Conservation (phyloP, 2,888 invertebrate species). For the Habrosyne pyritoides region DNA sequence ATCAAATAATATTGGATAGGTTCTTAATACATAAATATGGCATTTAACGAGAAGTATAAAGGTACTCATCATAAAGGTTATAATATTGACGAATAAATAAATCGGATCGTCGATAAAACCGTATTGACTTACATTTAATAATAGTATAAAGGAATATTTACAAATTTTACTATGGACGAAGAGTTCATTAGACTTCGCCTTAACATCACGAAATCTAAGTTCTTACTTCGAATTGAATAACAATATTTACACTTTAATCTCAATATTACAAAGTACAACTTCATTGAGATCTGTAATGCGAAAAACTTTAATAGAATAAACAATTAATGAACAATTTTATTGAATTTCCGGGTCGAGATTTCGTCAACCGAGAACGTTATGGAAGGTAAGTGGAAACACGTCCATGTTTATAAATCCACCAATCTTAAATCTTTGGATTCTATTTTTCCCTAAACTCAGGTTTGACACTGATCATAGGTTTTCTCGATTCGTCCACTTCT, state of each 20-base stretch:
- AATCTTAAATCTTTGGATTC: constrained; percentile 54
- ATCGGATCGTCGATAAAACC: constrained; percentile 75
- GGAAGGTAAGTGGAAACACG: constrained; percentile 7
- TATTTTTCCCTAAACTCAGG: constrained; percentile 81
- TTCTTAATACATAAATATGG: constrained; percentile 82
- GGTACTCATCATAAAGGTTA: constrained; percentile 78
- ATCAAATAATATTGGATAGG: constrained; percentile 59
- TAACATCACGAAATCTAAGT: constrained; percentile 61
- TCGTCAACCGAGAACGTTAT: constrained; percentile 1
- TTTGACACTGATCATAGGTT: constrained; percentile 82
- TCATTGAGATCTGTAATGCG: constrained; percentile 64
- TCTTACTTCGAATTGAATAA: constrained; percentile 68
- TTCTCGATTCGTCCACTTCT: constrained; percentile 68
- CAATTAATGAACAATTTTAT: constrained; percentile 49
- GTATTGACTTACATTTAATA: constrained; percentile 61
- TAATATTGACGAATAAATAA: constrained; percentile 79
- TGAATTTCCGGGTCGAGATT: constrained; percentile 20
- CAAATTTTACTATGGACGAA: constrained; percentile 84
- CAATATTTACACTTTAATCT: constrained; percentile 79
- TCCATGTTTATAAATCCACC: constrained; percentile 32
- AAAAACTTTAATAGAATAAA: constrained; percentile 53
- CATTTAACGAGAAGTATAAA: constrained; percentile 79
- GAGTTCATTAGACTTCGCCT: constrained; percentile 65
- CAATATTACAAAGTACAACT: constrained; percentile 59
- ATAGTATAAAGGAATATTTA: constrained; percentile 77